Evolutionary conservation across 2,113 vertebrate species (phyloP).

Genomic region (Panurus biarmicus): DNA sequence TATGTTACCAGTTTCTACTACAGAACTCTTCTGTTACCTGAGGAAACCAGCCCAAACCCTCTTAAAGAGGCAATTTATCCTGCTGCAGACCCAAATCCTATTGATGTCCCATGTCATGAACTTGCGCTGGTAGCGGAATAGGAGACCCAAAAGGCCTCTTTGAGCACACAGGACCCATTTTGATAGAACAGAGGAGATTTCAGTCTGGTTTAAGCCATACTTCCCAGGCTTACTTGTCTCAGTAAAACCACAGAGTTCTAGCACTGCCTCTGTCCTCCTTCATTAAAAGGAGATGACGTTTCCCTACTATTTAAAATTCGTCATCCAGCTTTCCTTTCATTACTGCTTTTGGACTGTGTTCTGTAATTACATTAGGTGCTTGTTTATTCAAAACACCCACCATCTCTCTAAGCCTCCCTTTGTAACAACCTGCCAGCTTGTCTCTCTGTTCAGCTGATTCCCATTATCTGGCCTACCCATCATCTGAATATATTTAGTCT

Average conservation of each 20-base stretch:
- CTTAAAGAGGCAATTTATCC: neutral
- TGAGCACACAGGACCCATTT: neutral
- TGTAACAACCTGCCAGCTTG: conserved; percentile 12
- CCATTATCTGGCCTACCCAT: neutral
- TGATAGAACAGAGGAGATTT: neutral
- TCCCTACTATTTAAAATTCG: neutral
- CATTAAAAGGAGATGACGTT: neutral
- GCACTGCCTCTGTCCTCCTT: neutral
- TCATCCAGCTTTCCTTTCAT: neutral
- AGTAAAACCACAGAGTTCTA: neutral
- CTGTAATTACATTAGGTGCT: neutral
- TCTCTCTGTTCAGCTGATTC: conserved; percentile 23
- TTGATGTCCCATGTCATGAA: neutral
- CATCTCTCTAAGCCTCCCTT: neutral
- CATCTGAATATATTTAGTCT: conserved; percentile 52
- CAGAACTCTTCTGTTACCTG: neutral
- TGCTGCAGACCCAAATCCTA: neutral
- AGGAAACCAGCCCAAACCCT: neutral
- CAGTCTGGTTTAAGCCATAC: neutral
- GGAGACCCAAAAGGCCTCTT: neutral
- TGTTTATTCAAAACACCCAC: conserved; percentile 15
- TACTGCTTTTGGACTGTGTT: neutral
- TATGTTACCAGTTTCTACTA: neutral
- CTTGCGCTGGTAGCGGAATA: neutral
- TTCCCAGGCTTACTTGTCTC: neutral